Evolutionary conservation across 2,113 vertebrate species (phyloP).

Genomic region (Datnioides undecimradiatus): DNA sequence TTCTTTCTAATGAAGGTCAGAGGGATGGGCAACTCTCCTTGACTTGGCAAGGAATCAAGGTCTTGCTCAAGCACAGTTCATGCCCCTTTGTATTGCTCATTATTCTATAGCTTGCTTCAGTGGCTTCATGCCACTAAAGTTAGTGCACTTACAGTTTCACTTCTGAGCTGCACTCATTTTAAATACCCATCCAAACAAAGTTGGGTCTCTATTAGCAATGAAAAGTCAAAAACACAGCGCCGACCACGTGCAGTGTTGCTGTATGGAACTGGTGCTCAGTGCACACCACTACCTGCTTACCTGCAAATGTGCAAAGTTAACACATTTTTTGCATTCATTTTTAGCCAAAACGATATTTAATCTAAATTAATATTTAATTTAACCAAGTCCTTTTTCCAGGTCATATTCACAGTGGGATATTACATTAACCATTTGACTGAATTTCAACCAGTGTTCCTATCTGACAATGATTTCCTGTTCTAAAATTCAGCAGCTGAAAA

Average conservation of each 20-base stretch:
- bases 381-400: no score
- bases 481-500: no score
- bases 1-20: background rate
- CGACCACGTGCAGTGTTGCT: no score
- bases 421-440: no score
- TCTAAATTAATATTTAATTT: no score
- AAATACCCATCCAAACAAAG: background rate
- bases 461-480: no score
- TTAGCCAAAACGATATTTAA: no score
- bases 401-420: background rate
- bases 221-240: background rate
- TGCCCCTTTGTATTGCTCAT: background rate
- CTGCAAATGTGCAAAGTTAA: background rate
- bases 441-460: no score
- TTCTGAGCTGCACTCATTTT: background rate
- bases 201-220: background rate
- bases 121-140: constrained; percentile 4
- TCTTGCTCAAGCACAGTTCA: background rate
- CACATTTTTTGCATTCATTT: background rate
- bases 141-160: no score
- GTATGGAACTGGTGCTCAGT: no score
- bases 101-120: background rate
- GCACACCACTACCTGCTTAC: no score
- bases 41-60: background rate
- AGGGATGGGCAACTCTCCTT: background rate